phyloP scores from a whole-genome alignment of 2,888 invertebrate species.

The Cataglyphis rosenhaueri region DNA sequence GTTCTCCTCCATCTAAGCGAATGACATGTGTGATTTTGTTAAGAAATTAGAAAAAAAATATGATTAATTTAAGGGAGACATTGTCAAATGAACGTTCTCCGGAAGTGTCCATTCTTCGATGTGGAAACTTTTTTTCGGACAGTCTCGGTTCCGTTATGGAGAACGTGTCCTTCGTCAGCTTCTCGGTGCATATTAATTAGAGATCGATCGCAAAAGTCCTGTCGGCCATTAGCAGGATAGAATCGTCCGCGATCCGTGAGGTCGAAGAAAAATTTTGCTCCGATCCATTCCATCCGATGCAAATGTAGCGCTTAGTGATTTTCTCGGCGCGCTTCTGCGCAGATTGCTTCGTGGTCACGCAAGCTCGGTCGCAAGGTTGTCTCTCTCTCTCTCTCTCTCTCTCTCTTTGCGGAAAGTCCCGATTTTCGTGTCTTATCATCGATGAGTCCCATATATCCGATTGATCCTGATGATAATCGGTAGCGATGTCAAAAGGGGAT shows the following conservation, averaged over 20 bases:
- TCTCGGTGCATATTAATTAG: background rate
- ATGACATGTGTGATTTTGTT: background rate
- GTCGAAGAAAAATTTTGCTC: conserved; percentile 51
- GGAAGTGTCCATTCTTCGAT: background rate
- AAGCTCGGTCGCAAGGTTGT: conserved; percentile 43
- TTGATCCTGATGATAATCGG: conserved; percentile 2
- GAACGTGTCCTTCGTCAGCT: background rate
- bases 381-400: conserved; percentile 25
- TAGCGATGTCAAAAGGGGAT: background rate
- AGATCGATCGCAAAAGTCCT: background rate
- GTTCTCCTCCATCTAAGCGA: background rate
- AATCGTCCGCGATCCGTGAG: conserved; percentile 45
- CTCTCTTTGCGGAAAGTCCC: conserved; percentile 52
- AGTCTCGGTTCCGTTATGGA: background rate
- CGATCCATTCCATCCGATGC: conserved; percentile 51
- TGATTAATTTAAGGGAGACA: background rate
- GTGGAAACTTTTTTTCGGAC: background rate
- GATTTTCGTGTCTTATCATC: background rate
- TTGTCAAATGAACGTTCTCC: background rate
- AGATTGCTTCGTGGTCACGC: conserved; percentile 50
- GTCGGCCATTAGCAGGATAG: conserved; percentile 15
- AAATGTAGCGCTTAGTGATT: conserved; percentile 56
- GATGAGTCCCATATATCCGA: background rate
- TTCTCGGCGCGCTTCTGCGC: conserved; percentile 68
- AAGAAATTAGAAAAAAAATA: background rate